Base-by-base conservation (phyloP, 2,797 vertebrate species). In the Streptopelia turtur region DNA sequence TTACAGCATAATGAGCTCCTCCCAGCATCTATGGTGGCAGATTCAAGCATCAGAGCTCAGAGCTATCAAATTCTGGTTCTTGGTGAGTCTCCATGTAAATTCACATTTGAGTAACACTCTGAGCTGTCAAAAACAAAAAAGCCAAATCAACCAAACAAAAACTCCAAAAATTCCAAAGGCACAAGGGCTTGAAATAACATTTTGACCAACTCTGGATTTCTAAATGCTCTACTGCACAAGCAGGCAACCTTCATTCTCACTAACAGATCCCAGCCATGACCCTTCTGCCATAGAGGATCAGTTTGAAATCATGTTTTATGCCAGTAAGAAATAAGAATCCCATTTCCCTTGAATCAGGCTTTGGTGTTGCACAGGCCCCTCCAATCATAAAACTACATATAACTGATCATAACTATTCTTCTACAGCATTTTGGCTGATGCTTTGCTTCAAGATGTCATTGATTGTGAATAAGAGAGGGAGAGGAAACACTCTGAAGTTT, bases 1-100 rank as follows among this genome's bases (percentile, higher is more conserved):
- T 39, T 47, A 31, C 4, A 33, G 61, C 27, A 47, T 11, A 22
- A 22, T 25, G 35, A 84, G 11, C 27, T 68, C 31, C 16, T 75
- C 14, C 12, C 0, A 0, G 7, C n/a, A 8, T 30, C 55, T 72
- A 0, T 8, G 4, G 30, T 10, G 11, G 20, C 39, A 41, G 35
- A 64, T 17, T 37, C 13, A 59, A 87, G 30, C 13, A 64, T 13
- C 16, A 68, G 55, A 68, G 25, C 17, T 68, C 31, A 63, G 50
- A 81, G 21, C 5, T 39, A 55, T 47, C 6, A 52, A 61, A 61
- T 61, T 12, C 39, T 47, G 11, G 4, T 39, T 77, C 65, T 77
- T 45, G n/a, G 25, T 49, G 10, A 80, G 33, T 63, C 23, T 39
- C 31, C 31, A 45, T n/a, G 33, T 68, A 77, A 57, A 69, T 50